phyloP scores from a whole-genome alignment of 1,140 invertebrate genomes.

The Bicyclus anynana region DNA sequence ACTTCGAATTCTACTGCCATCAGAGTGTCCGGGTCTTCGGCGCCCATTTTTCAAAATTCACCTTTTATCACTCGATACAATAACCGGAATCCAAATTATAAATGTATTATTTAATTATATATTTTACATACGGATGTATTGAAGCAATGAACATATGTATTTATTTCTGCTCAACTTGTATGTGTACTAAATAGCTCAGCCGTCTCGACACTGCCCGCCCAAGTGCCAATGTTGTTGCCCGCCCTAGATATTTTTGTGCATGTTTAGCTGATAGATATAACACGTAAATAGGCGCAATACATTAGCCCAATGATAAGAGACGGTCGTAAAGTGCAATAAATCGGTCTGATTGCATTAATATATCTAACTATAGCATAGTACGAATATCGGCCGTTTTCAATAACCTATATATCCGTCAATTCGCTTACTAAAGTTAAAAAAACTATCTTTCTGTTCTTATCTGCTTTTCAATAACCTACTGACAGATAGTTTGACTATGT shows the following conservation, averaged over 20 bases:
- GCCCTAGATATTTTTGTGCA: constrained; percentile 28
- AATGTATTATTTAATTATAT: too few relatives aligned
- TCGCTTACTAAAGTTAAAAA: too few relatives aligned
- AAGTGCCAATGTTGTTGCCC: constrained; percentile 37
- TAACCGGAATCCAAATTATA: too few relatives aligned
- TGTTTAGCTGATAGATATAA: constrained; percentile 1
- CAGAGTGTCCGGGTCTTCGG: constrained; percentile 79
- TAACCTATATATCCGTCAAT: too few relatives aligned
- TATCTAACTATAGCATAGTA: neutral
- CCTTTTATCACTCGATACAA: constrained; percentile 4
- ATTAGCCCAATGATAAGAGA: constrained; percentile 6
- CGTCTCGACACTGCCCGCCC: constrained; percentile 38
- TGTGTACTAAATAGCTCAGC: constrained; percentile 20
- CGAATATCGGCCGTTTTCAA: too few relatives aligned
- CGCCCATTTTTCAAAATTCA: constrained; percentile 71
- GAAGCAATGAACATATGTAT: neutral
- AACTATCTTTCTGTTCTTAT: too few relatives aligned
- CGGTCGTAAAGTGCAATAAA: constrained; percentile 11
- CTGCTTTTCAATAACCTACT: too few relatives aligned
- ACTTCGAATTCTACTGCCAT: constrained; percentile 93
- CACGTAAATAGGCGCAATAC: neutral
- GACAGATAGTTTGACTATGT: too few relatives aligned
- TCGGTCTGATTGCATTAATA: neutral
- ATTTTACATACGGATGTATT: neutral
- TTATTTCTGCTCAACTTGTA: constrained; percentile 12